Evolutionary conservation across 2,888 invertebrate genomes (phyloP).

Genomic region (Leptinotarsa tumamoca): DNA sequence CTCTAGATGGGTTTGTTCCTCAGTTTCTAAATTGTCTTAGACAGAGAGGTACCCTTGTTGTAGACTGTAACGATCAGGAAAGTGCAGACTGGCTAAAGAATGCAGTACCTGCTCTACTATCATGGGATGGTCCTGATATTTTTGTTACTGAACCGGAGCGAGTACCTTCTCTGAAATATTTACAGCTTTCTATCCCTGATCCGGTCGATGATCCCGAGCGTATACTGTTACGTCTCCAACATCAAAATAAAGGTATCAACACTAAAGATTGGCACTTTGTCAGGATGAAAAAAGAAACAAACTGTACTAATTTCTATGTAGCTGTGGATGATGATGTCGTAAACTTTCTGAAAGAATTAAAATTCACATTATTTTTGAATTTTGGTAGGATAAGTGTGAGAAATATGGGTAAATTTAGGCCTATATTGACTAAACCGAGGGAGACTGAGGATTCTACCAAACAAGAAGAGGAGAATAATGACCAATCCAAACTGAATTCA

Average conservation of each 20-base stretch:
- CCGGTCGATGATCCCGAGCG: constrained; percentile 31
- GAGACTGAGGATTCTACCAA: constrained; percentile 1
- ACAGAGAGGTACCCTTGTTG: constrained; percentile 29
- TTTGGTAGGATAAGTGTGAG: constrained; percentile 34
- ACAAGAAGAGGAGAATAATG: background rate
- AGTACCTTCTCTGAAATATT: constrained; percentile 30
- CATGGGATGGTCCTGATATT: constrained; percentile 33
- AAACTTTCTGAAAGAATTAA: constrained; percentile 28
- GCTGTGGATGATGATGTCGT: constrained; percentile 32
- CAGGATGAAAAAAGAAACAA: constrained; percentile 31
- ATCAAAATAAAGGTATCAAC: constrained; percentile 37
- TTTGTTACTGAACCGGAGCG: constrained; percentile 26
- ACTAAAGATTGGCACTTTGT: constrained; percentile 34
- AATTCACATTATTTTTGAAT: constrained; percentile 34
- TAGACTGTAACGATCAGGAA: constrained; percentile 36
- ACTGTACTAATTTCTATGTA: constrained; percentile 30
- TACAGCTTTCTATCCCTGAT: constrained; percentile 35
- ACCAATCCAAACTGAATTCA: background rate
- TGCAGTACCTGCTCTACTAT: constrained; percentile 25
- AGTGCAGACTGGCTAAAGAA: constrained; percentile 36
- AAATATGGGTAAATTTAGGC: constrained; percentile 33
- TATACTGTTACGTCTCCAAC: constrained; percentile 32
- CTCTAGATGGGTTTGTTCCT: constrained; percentile 33
- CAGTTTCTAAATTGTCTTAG: constrained; percentile 33
- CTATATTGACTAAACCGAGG: constrained; percentile 15